Conservation (phyloP, 92 coral and sea anemone species). For the Actinernus sp. region DNA sequence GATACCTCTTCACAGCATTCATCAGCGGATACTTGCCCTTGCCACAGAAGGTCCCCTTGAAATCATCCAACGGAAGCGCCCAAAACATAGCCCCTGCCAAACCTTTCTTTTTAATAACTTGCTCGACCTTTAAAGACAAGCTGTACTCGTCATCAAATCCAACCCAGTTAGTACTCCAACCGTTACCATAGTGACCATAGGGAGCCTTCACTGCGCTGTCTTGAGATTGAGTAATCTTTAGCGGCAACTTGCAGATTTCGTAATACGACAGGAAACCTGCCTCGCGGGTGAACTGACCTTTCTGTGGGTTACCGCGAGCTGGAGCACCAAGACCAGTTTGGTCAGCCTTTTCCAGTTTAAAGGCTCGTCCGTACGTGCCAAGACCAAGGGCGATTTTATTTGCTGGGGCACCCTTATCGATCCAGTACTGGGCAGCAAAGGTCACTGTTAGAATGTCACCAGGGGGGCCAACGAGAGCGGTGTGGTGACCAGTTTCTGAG, state of each 20-base stretch:
- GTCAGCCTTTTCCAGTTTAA: conserved; percentile 39
- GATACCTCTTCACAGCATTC: conserved; percentile 50
- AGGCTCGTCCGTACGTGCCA: conserved; percentile 85
- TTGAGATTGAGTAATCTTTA: conserved; percentile 34
- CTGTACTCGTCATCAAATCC: conserved; percentile 68
- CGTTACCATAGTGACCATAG: conserved; percentile 34
- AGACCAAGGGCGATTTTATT: conserved; percentile 87
- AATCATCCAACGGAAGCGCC: conserved; percentile 57
- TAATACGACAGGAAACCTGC: conserved; percentile 82
- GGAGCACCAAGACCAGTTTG: conserved; percentile 74
- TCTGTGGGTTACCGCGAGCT: conserved; percentile 58
- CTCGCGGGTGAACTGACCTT: conserved; percentile 75
- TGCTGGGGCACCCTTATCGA: conserved; percentile 87
- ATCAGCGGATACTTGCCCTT: conserved; percentile 44
- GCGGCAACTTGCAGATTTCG: conserved; percentile 72
- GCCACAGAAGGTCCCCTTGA: conserved; percentile 39
- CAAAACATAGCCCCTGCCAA: conserved; percentile 67
- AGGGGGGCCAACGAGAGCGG: conserved; percentile 80
- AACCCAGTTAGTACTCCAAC: conserved; percentile 52
- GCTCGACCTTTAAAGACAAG: conserved; percentile 49
- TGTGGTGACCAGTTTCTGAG: conserved; percentile 83
- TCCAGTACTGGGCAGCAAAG: conserved; percentile 88
- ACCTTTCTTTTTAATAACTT: conserved; percentile 48
- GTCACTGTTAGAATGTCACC: conserved; percentile 82
- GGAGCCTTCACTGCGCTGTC: conserved; percentile 53